phyloP scores from a whole-genome alignment of 2,113 vertebrate genomes.

The Orientallactaga bullata region DNA sequence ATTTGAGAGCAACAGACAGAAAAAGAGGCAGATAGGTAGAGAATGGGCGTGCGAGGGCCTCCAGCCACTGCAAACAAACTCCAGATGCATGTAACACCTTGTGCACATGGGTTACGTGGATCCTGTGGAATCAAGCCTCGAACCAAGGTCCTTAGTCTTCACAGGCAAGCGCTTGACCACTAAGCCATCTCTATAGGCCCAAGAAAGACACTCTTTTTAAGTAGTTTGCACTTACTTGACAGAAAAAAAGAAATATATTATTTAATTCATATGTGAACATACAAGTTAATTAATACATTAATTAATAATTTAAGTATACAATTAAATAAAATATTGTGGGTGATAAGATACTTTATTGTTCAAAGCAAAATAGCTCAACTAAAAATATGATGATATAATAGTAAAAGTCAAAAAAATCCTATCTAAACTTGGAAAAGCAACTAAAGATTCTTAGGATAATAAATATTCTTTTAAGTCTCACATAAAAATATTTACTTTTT shows the following conservation, averaged over 20 bases:
- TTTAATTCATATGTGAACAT: background rate
- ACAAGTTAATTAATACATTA: background rate
- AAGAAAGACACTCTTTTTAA: background rate
- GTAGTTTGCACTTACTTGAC: background rate
- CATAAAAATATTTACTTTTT: conserved; percentile 69
- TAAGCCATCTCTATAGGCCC: too few species aligned
- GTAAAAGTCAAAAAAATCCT: background rate
- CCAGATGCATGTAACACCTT: too few species aligned
- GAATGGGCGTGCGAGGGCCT: too few species aligned
- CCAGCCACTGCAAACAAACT: too few species aligned
- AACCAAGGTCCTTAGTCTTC: too few species aligned
- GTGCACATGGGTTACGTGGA: too few species aligned
- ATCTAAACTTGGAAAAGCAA: conserved; percentile 50
- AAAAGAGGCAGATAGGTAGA: too few species aligned
- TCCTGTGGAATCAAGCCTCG: too few species aligned
- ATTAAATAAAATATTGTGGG: background rate
- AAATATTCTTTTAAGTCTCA: conserved; percentile 62
- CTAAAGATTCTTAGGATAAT: conserved; percentile 56
- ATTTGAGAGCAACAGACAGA: too few species aligned
- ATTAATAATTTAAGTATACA: background rate
- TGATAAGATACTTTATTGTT: conserved; percentile 12
- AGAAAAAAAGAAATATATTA: background rate
- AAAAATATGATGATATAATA: background rate
- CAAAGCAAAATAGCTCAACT: conserved; percentile 8
- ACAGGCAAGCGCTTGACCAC: too few species aligned